phyloP scores from a whole-genome alignment of 37 sponge, comb jelly and placozoan genomes.

The Agelas oroides region DNA sequence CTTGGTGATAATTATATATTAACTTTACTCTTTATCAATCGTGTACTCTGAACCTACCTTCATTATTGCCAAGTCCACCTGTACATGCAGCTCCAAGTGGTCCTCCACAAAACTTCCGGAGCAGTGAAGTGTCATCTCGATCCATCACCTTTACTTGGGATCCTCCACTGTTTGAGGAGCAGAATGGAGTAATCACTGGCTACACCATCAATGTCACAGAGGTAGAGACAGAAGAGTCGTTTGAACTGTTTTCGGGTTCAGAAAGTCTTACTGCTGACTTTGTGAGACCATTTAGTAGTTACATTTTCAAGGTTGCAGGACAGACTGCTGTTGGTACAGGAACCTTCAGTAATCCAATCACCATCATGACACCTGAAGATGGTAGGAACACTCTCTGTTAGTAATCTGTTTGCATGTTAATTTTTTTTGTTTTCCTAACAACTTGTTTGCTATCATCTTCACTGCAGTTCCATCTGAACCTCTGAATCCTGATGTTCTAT shows the following conservation, averaged over 20 bases:
- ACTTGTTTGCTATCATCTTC: too few relatives aligned
- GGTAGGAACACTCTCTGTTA: slow-evolving; percentile 31
- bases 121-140: neutral
- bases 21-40: too few relatives aligned
- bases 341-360: neutral
- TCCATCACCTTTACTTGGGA: neutral
- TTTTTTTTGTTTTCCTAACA: too few relatives aligned
- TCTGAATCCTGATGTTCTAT: neutral
- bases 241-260: neutral
- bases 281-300: neutral
- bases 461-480: neutral
- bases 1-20: neutral
- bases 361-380: slow-evolving; percentile 15
- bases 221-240: neutral
- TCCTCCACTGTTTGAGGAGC: neutral
- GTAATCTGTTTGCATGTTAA: too few relatives aligned
- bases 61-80: too few relatives aligned
- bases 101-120: neutral
- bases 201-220: slow-evolving; percentile 1
- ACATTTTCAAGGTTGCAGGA: neutral
- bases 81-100: slow-evolving; percentile 8
- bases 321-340: neutral
- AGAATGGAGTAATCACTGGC: slow-evolving; percentile 32
- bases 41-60: too few relatives aligned
- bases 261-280: neutral